phyloP scores from a whole-genome alignment of 2,888 invertebrate genomes.

The Eurytoma californica region DNA sequence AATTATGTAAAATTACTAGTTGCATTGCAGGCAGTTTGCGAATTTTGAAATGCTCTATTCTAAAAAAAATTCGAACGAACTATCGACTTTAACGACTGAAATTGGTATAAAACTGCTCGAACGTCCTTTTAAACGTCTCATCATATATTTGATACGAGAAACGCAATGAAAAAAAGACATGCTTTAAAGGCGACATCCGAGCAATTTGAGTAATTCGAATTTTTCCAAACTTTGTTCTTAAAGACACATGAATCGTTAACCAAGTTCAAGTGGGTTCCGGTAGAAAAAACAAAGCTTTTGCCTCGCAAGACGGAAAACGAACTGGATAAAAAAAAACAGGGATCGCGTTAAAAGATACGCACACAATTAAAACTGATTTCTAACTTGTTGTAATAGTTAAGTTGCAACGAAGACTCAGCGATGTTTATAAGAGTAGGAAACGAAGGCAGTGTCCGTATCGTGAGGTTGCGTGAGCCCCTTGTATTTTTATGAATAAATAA shows the following conservation, averaged over 20 bases:
- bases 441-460: conserved; percentile 46
- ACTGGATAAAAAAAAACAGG: conserved; percentile 11
- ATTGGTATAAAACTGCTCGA: neutral
- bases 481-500: conserved; percentile 76
- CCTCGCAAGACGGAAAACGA: conserved; percentile 27
- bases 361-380: conserved; percentile 30
- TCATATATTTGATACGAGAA: conserved; percentile 54
- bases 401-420: neutral
- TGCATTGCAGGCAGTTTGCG: neutral
- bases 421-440: neutral
- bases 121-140: conserved; percentile 48
- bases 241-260: conserved; percentile 9
- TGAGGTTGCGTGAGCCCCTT: conserved; percentile 61
- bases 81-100: neutral
- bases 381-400: neutral
- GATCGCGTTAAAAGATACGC: conserved; percentile 33
- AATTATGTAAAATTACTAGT: neutral
- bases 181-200: conserved; percentile 46
- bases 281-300: conserved; percentile 8
- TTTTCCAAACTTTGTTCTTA: neutral
- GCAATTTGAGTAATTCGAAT: neutral
- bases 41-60: conserved; percentile 20
- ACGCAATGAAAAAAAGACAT: conserved; percentile 37
- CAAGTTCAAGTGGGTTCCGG: neutral
- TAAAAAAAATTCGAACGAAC: neutral